phyloP scores from a whole-genome alignment of 2,113 vertebrate species.

The Alaudala cheleensis region DNA sequence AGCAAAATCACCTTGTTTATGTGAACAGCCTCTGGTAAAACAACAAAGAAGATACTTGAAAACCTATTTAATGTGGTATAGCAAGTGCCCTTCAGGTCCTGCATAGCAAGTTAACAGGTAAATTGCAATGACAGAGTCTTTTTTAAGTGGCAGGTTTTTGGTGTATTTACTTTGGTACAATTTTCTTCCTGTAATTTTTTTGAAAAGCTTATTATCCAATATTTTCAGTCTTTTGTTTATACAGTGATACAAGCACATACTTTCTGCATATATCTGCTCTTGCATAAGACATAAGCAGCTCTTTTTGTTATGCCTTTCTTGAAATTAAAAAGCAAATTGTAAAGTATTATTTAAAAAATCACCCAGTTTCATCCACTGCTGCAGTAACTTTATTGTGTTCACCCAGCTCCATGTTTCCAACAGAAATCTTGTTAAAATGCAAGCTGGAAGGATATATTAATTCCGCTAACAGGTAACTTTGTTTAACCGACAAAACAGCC shows the following conservation, averaged over 20 bases:
- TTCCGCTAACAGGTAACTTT: not conserved
- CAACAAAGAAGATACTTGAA: not conserved
- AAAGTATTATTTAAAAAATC: not conserved
- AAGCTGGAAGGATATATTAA: not conserved
- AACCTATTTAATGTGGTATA: not conserved
- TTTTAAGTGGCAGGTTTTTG: constrained; percentile 75
- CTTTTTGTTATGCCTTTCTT: not conserved
- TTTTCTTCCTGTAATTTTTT: constrained; percentile 54
- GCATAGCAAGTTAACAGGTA: constrained; percentile 58
- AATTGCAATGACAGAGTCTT: constrained; percentile 65
- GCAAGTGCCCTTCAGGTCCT: constrained; percentile 43
- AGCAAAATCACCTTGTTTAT: constrained; percentile 9
- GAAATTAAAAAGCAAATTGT: not conserved
- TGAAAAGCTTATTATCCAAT: constrained; percentile 14
- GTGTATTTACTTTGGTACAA: constrained; percentile 65
- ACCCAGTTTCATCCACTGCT: not conserved
- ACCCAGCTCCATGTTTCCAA: not conserved
- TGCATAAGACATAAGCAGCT: not conserved
- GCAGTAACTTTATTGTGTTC: not conserved
- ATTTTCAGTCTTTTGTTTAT: not conserved
- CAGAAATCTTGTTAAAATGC: not conserved
- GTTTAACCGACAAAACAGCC: not conserved
- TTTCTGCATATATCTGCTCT: not conserved
- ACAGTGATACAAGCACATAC: not conserved
- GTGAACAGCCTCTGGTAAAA: constrained; percentile 49